Conservation (phyloP, 1,140 invertebrate species). For the Popillia japonica region DNA sequence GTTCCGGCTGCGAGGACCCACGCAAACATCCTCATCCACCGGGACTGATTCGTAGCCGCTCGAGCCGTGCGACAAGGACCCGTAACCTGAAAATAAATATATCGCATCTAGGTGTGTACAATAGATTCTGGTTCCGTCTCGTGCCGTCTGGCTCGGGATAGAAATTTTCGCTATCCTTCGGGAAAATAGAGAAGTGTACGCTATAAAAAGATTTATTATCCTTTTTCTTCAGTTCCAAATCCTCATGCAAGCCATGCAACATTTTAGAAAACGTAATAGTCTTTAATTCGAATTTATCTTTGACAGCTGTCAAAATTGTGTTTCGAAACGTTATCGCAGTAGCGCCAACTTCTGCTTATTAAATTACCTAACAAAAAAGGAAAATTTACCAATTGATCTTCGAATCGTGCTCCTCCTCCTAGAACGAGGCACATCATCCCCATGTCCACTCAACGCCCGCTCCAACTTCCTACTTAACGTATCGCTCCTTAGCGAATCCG, state of each 20-base stretch:
- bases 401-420: neutral
- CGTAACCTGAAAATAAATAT: slow-evolving; percentile 24
- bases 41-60: slow-evolving; percentile 28
- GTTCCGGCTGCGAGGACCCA: slow-evolving; percentile 58
- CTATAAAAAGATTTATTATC: neutral
- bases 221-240: neutral
- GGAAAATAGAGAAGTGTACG: neutral
- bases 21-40: slow-evolving; percentile 21
- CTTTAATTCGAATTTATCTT: too few species aligned
- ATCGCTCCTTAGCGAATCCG: slow-evolving; percentile 71
- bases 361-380: too few species aligned
- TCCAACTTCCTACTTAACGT: slow-evolving; percentile 69
- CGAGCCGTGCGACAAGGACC: neutral
- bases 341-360: too few species aligned
- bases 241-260: too few species aligned
- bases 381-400: neutral
- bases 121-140: neutral
- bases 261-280: too few species aligned
- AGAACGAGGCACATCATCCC: slow-evolving; percentile 25
- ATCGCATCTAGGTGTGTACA: neutral
- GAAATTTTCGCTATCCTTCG: neutral
- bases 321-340: too few species aligned
- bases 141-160: neutral
- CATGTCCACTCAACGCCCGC: slow-evolving; percentile 54
- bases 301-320: too few species aligned